Evolutionary conservation across 2,797 vertebrate species (phyloP), one percentile per base, ranked within the genome.

Genomic region (Margarornis squamiger): DNA sequence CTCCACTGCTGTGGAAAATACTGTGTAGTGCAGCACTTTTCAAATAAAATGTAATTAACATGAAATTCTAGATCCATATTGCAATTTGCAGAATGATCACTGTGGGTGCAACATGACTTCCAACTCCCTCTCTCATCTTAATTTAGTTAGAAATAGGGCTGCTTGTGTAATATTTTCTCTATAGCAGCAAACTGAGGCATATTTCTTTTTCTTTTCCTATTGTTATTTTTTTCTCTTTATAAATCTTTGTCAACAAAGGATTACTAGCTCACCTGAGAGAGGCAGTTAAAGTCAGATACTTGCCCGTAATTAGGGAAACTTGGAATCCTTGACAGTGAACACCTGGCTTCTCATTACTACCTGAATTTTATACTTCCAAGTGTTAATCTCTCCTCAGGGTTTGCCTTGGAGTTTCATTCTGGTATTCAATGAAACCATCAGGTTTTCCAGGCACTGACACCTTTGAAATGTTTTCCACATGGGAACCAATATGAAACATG

Each of bases 41-140:
- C 78, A 96, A 96, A 96, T 93, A 93, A 96, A 97, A 96, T 94
- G 95, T 95, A 97, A 96, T 97, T 96, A 96, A 96, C 91, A 86
- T 45, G 91, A 96, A 96, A 96, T 93, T 93, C 91, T 96, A 96
- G 91, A 94, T 95, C 92, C 91, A 93, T 95, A 95, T 77, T 97
- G 95, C 95, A 96, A 94, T 96, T 96, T 96, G 85, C 93, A 94
- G 91, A 96, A 96, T 83, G 93, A 95, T 95, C 95, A 96, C 87
- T 97, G 95, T 91, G 95, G 92, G 92, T 83, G 85, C 91, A 91
- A 79, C 94, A 93, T 66, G 92, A 94, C 95, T 96, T 95, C 78
- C 78, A 96, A 55, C 66, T 96, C 91, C 91, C 92, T 94, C 89
- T 95, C 95, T 93, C 36, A 0, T 92, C 93, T 92, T 94, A 95